Conservation (phyloP, 2,888 invertebrate genomes). For the Lycaena phlaeas region DNA sequence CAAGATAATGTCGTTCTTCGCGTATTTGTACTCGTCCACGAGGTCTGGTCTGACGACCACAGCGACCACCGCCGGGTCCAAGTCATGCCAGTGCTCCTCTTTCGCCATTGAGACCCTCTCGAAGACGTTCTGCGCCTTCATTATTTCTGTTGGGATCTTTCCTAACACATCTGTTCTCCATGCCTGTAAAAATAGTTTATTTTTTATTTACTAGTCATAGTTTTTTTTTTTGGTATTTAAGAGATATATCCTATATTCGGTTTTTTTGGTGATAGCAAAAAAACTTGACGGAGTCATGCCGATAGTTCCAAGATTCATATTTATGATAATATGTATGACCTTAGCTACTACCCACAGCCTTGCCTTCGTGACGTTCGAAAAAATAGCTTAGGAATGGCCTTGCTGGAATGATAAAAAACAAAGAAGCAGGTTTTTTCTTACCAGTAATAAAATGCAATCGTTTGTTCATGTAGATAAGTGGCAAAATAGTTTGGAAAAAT, state of each 20-base stretch:
- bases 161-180: constrained; percentile 46
- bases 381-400: no score
- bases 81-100: constrained; percentile 33
- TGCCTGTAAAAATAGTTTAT: constrained; percentile 25
- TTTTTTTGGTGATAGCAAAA: background rate
- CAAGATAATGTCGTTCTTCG: constrained; percentile 41
- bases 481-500: no score
- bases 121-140: constrained; percentile 41
- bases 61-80: constrained; percentile 46
- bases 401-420: no score
- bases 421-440: no score
- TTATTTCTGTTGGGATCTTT: constrained; percentile 39
- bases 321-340: background rate
- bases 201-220: no score
- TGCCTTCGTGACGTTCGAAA: no score
- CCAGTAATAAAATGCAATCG: no score
- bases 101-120: constrained; percentile 34
- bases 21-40: constrained; percentile 43
- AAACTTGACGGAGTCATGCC: background rate
- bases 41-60: constrained; percentile 37
- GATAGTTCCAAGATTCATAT: background rate
- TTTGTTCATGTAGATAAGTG: no score
- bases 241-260: no score
- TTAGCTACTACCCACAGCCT: no score
- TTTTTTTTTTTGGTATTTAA: no score